Base-by-base conservation (phyloP, 2,797 vertebrate genomes). In the Squalus acanthias region DNA sequence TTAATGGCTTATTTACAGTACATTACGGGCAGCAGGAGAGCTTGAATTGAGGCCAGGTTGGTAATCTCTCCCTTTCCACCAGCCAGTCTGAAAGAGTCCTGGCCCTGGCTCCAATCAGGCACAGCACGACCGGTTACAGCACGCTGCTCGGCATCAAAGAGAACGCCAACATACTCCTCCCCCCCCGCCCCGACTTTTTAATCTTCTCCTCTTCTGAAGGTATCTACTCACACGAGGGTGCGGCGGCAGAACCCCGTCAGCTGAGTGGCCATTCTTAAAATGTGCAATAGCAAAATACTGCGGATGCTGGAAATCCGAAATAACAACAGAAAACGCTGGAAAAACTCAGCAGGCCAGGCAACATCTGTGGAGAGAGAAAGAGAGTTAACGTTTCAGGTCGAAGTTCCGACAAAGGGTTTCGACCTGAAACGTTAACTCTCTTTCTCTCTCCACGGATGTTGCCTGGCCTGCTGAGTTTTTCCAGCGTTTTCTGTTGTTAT, bases 81-180 rank as follows among this genome's bases (percentile, higher is more conserved):
- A 50, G 82, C 46, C 65, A 67, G 65, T 8, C 46, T 22, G 12
- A 85, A 96, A 96, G 96, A 96, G 95, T 88, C 89, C 96, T 96
- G 2, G 97, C 96, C 53, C 76, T 72, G 96, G 91, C 96, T 91
- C 96, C 96, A 96, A 85, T 91, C 57, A 63, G 94, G 96, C 92
- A 97, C 96, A 96, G 96, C 96, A 96, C 76, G 85, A 94, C 96
- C 57, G 96, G 96, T 94, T 96, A 97, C 96, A 82, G 20, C 39
- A 46, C 5, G 39, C 46, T 50, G 39, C 82, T 85, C 17, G 5
- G 6, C 39, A 24, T 20, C 20, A 85, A 22, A 22, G 46, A 50
- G 82, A 50, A 24, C 20, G 17, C 82, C 82, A 85, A 50, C 46
- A 22, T 50, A 50, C 2, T 10, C 5, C 20, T 9, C 7, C 39